Conservation (phyloP, 1,140 invertebrate species). For the Megathymus violae region DNA sequence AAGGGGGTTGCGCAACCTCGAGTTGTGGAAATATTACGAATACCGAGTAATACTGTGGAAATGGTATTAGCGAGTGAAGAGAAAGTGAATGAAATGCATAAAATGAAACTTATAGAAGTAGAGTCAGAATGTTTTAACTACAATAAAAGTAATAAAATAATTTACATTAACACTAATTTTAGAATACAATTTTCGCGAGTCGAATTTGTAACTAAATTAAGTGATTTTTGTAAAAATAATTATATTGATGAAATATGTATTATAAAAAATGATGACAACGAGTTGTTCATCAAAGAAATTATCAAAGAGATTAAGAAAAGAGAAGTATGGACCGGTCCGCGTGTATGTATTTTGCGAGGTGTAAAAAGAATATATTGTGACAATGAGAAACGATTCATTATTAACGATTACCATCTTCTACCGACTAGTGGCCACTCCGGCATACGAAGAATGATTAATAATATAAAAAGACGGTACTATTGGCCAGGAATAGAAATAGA, state of each 20-base stretch:
- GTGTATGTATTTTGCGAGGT: background rate
- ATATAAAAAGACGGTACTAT: slow-evolving; percentile 12
- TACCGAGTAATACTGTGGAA: background rate
- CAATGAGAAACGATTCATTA: background rate
- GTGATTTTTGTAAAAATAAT: too few species aligned
- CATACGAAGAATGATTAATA: slow-evolving; percentile 2
- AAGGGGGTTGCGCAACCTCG: too few species aligned
- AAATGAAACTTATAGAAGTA: too few species aligned
- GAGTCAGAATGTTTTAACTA: background rate
- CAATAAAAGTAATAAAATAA: background rate
- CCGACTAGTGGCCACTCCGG: too few species aligned
- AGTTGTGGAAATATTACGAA: slow-evolving; percentile 2
- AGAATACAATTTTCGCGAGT: background rate
- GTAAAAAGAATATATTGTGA: background rate
- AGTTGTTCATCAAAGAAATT: background rate
- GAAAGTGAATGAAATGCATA: too few species aligned
- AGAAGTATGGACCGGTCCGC: slow-evolving; percentile 2
- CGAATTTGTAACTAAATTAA: slow-evolving; percentile 1
- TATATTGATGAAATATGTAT: background rate
- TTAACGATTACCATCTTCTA: too few species aligned
- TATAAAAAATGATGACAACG: background rate
- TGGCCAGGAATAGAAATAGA: background rate
- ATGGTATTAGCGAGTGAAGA: too few species aligned
- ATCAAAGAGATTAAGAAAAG: too few species aligned
- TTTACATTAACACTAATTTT: slow-evolving; percentile 8